Evolutionary conservation across 2,797 vertebrate genomes (phyloP).

Genomic region (Furcifer pardalis): DNA sequence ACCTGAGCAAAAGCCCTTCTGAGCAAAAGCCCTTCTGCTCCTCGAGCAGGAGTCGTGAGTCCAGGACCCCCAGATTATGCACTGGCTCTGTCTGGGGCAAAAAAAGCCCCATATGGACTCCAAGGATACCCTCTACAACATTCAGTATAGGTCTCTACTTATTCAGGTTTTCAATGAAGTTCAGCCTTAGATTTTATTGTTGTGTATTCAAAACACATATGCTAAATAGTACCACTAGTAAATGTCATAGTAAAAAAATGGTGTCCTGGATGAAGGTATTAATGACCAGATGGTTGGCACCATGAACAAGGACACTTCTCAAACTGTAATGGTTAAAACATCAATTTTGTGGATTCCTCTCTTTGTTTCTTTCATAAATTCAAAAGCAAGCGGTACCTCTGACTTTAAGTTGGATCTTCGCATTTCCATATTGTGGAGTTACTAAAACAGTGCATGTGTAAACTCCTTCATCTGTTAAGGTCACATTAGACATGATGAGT

Average conservation of each 20-base stretch:
- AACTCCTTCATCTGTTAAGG: conserved; percentile 64
- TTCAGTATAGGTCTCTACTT: background rate
- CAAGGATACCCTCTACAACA: background rate
- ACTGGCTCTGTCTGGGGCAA: no score
- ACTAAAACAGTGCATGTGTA: conserved; percentile 72
- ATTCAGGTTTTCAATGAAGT: background rate
- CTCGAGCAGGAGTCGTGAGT: no score
- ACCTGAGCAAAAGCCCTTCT: no score
- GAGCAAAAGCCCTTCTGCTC: no score
- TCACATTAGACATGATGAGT: conserved; percentile 61
- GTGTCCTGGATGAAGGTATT: no score
- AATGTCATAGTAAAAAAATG: background rate
- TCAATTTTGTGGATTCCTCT: background rate
- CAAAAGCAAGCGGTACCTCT: conserved; percentile 58
- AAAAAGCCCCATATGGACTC: background rate
- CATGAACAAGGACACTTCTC: background rate
- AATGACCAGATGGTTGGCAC: background rate
- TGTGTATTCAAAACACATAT: background rate
- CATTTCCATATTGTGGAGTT: conserved; percentile 58
- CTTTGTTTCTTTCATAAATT: background rate
- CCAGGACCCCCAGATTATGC: no score
- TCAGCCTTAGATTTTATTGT: background rate
- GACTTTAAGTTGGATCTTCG: conserved; percentile 61
- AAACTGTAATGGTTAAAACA: background rate
- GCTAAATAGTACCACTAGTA: no score